Evolutionary conservation across 2,113 vertebrate genomes (phyloP).

Genomic region (Corythoichthys haematopterus): DNA sequence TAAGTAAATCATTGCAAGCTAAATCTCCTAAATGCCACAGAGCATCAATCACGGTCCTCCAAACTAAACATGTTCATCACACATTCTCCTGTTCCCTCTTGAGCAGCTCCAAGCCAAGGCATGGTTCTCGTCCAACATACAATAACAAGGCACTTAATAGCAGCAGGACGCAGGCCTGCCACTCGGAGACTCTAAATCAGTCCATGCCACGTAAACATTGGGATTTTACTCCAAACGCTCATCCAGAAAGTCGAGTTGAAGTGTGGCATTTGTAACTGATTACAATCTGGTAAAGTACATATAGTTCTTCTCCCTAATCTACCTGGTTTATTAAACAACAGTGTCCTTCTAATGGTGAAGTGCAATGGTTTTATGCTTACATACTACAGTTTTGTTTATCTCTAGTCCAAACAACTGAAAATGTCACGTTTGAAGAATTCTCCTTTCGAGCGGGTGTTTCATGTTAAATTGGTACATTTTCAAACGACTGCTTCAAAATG

Average conservation of each 20-base stretch:
- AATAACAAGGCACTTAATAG: constrained; percentile 55
- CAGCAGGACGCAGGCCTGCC: constrained; percentile 37
- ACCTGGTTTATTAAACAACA: constrained; percentile 15
- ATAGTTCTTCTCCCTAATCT: not conserved
- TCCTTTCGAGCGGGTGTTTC: not conserved
- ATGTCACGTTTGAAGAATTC: not conserved
- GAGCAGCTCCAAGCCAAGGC: constrained; percentile 33
- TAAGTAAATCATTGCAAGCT: constrained; percentile 6
- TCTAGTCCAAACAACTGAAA: not conserved
- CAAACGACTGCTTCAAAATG: not conserved
- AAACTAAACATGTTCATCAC: constrained; percentile 56
- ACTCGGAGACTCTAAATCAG: constrained; percentile 60
- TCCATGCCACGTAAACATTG: constrained; percentile 51
- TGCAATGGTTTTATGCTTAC: constrained; percentile 9
- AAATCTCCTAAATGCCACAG: constrained; percentile 32
- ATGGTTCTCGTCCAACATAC: constrained; percentile 59
- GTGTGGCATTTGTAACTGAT: constrained; percentile 35
- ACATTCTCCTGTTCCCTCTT: constrained; percentile 49
- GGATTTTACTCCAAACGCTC: constrained; percentile 34
- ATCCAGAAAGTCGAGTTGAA: constrained; percentile 32
- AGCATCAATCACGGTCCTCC: constrained; percentile 55
- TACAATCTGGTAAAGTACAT: constrained; percentile 20
- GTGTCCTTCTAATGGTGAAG: not conserved
- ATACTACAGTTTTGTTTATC: constrained; percentile 13
- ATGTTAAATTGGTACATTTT: not conserved